Percentiles rank a stretch among this genome's conserved stretches.
These are phyloP conservation scores for Nesogale talazaci DNA, from an alignment of 2,113 vertebrate genomes.

Conservation along the genomic window DNA sequence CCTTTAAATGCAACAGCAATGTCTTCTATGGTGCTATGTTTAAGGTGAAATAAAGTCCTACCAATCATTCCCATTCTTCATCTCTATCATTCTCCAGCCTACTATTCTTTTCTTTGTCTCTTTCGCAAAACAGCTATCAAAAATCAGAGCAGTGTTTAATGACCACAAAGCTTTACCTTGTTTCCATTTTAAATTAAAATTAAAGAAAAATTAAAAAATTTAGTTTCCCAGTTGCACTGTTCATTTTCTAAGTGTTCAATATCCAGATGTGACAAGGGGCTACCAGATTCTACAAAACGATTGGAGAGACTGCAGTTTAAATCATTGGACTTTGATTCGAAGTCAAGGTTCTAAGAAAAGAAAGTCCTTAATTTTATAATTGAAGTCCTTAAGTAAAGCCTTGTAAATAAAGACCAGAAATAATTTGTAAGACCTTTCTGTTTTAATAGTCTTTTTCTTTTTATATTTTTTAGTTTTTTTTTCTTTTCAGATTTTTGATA, in stretches of 20 bases:
- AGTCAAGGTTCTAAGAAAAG: constrained; percentile 6
- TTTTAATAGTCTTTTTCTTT: constrained; percentile 1
- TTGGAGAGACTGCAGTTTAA: neutral
- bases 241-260: neutral
- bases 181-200: constrained; percentile 38
- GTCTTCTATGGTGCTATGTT: neutral
- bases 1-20: neutral
- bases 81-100: too few relatives aligned
- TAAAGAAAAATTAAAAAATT: neutral
- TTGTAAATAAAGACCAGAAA: neutral
- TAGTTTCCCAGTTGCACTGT: neutral
- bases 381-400: too few relatives aligned
- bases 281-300: neutral
- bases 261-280: neutral
- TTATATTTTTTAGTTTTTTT: neutral
- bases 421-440: neutral
- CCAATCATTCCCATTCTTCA: neutral
- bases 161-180: neutral
- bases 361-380: neutral
- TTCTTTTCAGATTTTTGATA: constrained; percentile 3
- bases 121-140: too few relatives aligned
- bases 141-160: neutral
- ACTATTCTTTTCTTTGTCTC: too few relatives aligned
- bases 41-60: neutral
- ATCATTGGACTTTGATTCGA: constrained; percentile 9